phyloP scores from a whole-genome alignment of 1,140 invertebrate species.

The Ptiloglossa arizonensis region DNA sequence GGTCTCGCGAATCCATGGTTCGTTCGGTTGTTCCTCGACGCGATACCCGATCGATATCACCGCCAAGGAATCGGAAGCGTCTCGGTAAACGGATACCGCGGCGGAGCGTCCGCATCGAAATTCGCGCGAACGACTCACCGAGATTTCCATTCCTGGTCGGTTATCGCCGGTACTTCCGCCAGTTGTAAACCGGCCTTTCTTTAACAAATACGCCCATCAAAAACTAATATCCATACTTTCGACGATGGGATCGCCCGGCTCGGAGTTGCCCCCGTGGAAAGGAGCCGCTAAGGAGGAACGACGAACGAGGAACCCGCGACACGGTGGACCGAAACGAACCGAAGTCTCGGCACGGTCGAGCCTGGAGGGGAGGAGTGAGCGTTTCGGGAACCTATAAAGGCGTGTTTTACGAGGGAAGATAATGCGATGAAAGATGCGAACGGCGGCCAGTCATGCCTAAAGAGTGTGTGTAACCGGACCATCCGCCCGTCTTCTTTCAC shows the following conservation, averaged over 20 bases:
- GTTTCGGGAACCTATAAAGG: constrained; percentile 69
- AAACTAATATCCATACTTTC: constrained; percentile 43
- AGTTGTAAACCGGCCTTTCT: constrained; percentile 33
- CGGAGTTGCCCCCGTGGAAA: background rate
- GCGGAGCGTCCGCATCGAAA: background rate
- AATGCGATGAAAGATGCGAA: constrained; percentile 76
- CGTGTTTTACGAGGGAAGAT: constrained; percentile 75
- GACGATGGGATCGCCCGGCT: background rate
- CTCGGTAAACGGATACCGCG: background rate
- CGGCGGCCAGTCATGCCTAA: constrained; percentile 71
- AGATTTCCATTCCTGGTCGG: background rate
- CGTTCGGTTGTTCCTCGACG: too few relatives aligned
- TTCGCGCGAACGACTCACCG: background rate
- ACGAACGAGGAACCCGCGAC: background rate
- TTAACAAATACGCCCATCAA: constrained; percentile 38
- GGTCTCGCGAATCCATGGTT: too few relatives aligned
- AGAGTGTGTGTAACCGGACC: constrained; percentile 70
- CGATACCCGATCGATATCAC: too few relatives aligned
- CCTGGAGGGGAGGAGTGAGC: constrained; percentile 7
- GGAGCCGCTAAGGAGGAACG: constrained; percentile 17
- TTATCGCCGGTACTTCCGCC: background rate
- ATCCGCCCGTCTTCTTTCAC: constrained; percentile 63
- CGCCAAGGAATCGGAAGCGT: too few relatives aligned
- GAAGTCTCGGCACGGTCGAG: too few relatives aligned
- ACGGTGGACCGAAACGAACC: constrained; percentile 26